These are phyloP conservation scores for Lepidurus apus DNA, from an alignment of 1,140 invertebrate genomes.

Conservation along the genomic window DNA sequence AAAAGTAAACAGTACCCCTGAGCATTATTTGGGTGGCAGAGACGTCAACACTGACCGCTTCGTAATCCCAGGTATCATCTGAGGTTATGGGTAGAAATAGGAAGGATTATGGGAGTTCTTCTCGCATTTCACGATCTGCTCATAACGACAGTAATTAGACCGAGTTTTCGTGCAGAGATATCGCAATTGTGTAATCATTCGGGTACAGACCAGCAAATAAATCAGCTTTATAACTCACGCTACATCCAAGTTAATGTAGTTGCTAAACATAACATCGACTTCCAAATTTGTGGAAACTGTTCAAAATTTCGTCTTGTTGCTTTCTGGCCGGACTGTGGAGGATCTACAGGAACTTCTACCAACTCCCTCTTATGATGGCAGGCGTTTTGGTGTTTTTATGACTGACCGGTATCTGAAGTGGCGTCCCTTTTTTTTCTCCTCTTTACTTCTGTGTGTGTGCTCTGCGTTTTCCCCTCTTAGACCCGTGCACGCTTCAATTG, in stretches of 20 bases:
- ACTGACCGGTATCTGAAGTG: background rate
- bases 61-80: background rate
- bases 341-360: background rate
- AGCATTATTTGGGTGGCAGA: background rate
- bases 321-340: background rate
- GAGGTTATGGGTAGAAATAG: background rate
- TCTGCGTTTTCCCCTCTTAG: background rate
- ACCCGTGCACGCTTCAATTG: slow-evolving; percentile 13
- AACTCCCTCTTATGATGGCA: background rate
- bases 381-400: background rate
- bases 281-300: too few species aligned
- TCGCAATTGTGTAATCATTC: too few species aligned
- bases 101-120: background rate
- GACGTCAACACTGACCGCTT: background rate
- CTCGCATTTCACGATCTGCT: too few species aligned
- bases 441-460: background rate
- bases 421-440: background rate
- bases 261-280: too few species aligned
- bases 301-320: background rate
- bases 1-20: background rate
- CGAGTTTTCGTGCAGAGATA: too few species aligned
- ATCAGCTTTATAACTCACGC: too few species aligned
- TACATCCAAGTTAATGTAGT: too few species aligned
- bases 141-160: too few species aligned
- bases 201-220: too few species aligned